Conservation (phyloP, 2,113 vertebrate species). For the Rhynchomys soricoides region DNA sequence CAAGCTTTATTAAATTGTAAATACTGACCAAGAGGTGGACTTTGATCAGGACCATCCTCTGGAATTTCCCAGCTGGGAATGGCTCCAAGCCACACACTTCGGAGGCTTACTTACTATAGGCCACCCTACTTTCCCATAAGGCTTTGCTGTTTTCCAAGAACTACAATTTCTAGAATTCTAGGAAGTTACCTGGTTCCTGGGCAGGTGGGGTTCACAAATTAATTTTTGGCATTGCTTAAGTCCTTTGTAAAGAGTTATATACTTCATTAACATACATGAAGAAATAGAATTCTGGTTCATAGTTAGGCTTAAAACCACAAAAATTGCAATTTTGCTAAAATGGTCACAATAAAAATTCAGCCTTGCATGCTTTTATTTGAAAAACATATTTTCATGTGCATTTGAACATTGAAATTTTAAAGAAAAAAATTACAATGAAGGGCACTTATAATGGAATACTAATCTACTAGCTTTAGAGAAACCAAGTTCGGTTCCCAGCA, state of each 20-base stretch:
- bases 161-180: neutral
- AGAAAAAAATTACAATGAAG: neutral
- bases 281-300: constrained; percentile 12
- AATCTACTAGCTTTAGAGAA: neutral
- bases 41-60: neutral
- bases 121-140: neutral
- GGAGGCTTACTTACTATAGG: neutral
- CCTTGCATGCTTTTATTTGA: neutral
- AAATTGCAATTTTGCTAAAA: neutral
- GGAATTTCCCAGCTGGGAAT: neutral
- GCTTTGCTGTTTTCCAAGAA: neutral
- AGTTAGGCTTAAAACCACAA: neutral
- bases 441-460: neutral
- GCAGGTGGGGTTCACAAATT: neutral
- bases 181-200: neutral
- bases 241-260: neutral
- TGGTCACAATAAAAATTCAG: neutral
- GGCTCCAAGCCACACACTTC: neutral
- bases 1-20: neutral
- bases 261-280: neutral
- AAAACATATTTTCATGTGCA: neutral
- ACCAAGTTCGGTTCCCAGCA: neutral
- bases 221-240: neutral
- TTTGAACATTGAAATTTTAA: constrained; percentile 2
- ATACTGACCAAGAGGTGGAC: neutral